These are phyloP conservation scores for Lasioglossum leucozonium DNA, from an alignment of 2,888 invertebrate species.

Conservation along the genomic window DNA sequence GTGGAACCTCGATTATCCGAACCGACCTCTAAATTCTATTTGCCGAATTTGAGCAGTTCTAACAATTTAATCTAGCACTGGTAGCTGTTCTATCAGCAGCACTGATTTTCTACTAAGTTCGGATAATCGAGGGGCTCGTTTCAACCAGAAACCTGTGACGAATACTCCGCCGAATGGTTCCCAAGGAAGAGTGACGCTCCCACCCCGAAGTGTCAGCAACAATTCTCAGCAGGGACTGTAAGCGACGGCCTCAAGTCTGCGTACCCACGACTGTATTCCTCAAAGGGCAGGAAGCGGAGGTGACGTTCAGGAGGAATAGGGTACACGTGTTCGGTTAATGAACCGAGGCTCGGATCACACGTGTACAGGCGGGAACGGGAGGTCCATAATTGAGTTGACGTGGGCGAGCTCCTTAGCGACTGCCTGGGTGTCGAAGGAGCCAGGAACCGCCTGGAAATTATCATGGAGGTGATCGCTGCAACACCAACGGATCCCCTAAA, in stretches of 20 bases:
- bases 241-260: not conserved
- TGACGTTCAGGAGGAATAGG: not conserved
- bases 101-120: too few species aligned
- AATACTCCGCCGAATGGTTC: not conserved
- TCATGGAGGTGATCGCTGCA: not conserved
- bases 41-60: too few species aligned
- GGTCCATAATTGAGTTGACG: not conserved
- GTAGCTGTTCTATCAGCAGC: too few species aligned
- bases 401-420: not conserved
- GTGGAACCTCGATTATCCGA: too few species aligned
- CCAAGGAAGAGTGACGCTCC: too few species aligned
- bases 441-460: not conserved
- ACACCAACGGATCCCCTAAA: not conserved
- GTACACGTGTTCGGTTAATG: not conserved
- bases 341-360: not conserved
- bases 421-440: not conserved
- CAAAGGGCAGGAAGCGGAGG: not conserved
- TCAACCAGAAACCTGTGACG: not conserved
- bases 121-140: too few species aligned
- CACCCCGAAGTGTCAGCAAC: not conserved
- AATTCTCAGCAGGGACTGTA: not conserved
- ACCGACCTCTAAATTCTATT: too few species aligned
- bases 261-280: not conserved
- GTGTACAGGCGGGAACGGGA: not conserved
- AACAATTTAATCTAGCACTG: too few species aligned